A percentile compares a stretch with the other conserved stretches of the same genome.
Conservation (phyloP, 2,113 vertebrate genomes). For the Amazona vittata region DNA sequence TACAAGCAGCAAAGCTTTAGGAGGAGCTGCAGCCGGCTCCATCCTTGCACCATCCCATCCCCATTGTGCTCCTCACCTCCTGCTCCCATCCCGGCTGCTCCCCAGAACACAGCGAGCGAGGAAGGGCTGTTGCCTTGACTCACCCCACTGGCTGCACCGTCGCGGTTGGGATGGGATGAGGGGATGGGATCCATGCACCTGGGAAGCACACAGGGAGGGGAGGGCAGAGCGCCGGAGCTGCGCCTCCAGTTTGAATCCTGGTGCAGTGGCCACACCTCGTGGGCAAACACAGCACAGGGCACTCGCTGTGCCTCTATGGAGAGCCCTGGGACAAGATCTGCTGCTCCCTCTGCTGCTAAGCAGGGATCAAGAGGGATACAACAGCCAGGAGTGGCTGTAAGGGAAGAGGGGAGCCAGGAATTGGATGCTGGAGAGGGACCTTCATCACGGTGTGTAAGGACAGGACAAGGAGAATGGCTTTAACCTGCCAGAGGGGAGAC, state of each 20-base stretch:
- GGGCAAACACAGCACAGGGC: neutral
- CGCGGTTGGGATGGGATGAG: neutral
- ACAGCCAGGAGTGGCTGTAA: neutral
- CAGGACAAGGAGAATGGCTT: no score
- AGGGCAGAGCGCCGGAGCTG: neutral
- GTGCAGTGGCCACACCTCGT: neutral
- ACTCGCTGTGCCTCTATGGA: neutral
- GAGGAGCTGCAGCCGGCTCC: neutral
- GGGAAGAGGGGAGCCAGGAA: neutral
- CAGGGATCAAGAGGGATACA: neutral
- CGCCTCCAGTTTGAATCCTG: neutral
- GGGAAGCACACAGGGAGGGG: neutral
- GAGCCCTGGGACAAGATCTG: neutral
- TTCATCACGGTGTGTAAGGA: no score
- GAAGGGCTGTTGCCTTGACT: neutral
- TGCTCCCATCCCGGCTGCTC: neutral
- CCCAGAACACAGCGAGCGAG: neutral
- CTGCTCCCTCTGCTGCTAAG: neutral
- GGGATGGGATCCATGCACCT: neutral
- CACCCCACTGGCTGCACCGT: neutral
- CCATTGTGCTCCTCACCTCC: neutral
- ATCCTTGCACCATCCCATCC: neutral
- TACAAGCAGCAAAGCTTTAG: accelerated
- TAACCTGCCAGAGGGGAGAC: no score
- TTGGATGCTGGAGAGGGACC: no score